phyloP scores from a whole-genome alignment of 2,888 invertebrate genomes.

The Cerceris rybyensis region DNA sequence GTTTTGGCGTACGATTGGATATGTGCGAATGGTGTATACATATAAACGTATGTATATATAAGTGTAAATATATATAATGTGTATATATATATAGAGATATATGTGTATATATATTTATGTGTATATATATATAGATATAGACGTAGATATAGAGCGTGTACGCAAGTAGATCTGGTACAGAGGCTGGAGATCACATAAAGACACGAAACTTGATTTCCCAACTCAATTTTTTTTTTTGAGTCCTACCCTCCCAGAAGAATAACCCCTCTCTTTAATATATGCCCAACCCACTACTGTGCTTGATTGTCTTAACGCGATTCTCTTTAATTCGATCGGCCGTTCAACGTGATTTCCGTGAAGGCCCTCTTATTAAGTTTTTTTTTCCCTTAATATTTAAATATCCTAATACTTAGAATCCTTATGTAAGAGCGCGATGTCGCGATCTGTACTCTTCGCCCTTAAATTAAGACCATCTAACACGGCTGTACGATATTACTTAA shows the following conservation, averaged over 20 bases:
- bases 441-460: too few species aligned
- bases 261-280: constrained; percentile 38
- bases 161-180: constrained; percentile 59
- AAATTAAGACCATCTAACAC: background rate
- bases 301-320: constrained; percentile 81
- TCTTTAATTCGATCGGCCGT: constrained; percentile 63
- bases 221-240: constrained; percentile 20
- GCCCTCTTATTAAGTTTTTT: background rate
- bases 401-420: constrained; percentile 32
- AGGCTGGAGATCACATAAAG: constrained; percentile 69
- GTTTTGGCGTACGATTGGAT: constrained; percentile 51
- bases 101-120: constrained; percentile 55
- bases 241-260: constrained; percentile 18
- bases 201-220: constrained; percentile 49
- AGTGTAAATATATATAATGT: constrained; percentile 58
- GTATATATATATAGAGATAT: constrained; percentile 57
- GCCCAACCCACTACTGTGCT: constrained; percentile 72
- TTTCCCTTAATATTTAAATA: constrained; percentile 18
- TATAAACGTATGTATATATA: constrained; percentile 64
- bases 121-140: constrained; percentile 53
- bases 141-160: constrained; percentile 64
- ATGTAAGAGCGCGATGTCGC: background rate
- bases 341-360: constrained; percentile 35
- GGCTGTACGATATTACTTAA: background rate
- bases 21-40: constrained; percentile 64